Base-by-base conservation (phyloP, 2,113 vertebrate species). In the Atherinomorus stipes region DNA sequence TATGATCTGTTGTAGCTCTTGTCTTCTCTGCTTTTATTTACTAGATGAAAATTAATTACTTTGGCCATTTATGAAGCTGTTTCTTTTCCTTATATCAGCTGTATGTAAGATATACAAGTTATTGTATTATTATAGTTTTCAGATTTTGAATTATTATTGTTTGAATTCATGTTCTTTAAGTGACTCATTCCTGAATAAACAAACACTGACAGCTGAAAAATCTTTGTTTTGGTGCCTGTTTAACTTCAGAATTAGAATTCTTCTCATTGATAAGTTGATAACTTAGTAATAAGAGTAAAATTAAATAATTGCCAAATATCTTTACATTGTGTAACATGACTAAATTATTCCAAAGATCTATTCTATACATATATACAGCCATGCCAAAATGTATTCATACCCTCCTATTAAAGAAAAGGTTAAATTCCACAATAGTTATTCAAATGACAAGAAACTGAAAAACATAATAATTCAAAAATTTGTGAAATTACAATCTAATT, bases 71-170 rank as follows among this genome's bases (percentile, higher is more conserved):
- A 61, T 82, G 38, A 83, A 83, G n/a, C 2, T 74, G 58, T 49
- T 72, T 68, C 53, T 73, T 60, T 50, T 62, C 18, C 38, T 59
- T 79, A 68, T 79, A 64, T n/a, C 49, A 53, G 47, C 44, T 56
- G 52, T 59, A 54, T 73, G 34, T 51, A 51, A 69, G 58, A 44
- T 58, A 45, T 73, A 76, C 64, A 76, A 49, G 64, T 61, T 65
- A 23, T 80, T 64, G 47, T 77, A 70, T 82, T 7, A 34, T 34
- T 34, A 28, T 34, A 34, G 5, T 9, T 34, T 8, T 9, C 5
- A 34, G 75, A 82, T 78, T 71, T 19, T 60, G 72, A 71, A 72
- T 82, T 67, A 76, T 23, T 78, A 4, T 49, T 64, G 47, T 38
- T 51, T 31, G 22, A 57, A 37, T 15, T 75, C 23, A 40, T 10